These are phyloP conservation scores for Arenaria interpres DNA, from an alignment of 2,113 vertebrate genomes.

Conservation along the genomic window DNA sequence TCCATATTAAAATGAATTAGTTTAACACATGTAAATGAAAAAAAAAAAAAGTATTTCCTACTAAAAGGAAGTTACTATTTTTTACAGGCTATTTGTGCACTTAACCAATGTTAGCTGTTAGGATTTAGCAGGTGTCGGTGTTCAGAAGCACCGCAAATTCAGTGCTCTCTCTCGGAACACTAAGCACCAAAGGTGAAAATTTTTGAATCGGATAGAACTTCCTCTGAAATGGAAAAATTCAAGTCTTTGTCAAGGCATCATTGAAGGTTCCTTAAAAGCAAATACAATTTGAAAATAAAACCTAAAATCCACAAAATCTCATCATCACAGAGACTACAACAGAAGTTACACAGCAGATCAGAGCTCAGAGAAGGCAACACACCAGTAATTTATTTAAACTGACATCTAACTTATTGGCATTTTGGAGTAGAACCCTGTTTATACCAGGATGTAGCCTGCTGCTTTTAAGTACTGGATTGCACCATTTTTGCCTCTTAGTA, in stretches of 20 bases:
- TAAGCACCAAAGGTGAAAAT: background rate
- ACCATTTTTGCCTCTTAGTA: background rate
- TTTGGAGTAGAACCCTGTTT: background rate
- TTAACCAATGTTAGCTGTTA: background rate
- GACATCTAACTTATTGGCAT: background rate
- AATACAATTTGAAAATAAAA: background rate
- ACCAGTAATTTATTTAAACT: background rate
- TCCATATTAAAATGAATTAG: background rate
- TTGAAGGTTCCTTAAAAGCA: background rate
- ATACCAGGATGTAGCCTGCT: background rate
- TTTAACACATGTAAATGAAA: background rate
- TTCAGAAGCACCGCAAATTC: background rate
- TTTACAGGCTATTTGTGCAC: background rate
- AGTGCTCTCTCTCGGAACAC: background rate
- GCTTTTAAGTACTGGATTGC: background rate
- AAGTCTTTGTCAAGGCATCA: background rate
- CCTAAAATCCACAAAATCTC: background rate
- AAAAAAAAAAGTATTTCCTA: background rate
- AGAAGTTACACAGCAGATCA: background rate
- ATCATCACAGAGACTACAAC: background rate
- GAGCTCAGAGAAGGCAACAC: background rate
- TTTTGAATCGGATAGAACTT: background rate
- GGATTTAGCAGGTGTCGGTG: background rate
- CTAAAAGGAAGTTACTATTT: background rate
- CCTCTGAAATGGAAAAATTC: background rate